Evolutionary conservation across 2,113 vertebrate genomes (phyloP).

Genomic region (Dipodomys spectabilis): DNA sequence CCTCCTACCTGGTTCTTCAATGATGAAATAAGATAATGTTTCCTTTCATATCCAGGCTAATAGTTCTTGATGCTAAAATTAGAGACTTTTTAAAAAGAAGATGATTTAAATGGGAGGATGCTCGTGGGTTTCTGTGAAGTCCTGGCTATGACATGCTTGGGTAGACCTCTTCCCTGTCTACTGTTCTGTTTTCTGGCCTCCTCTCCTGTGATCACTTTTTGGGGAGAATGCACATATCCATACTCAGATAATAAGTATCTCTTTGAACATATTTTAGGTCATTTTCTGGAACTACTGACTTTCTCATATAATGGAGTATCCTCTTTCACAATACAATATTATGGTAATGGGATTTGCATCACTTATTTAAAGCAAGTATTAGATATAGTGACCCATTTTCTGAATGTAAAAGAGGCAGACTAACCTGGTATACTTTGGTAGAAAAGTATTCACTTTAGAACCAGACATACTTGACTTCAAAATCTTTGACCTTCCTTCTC

Average conservation of each 20-base stretch:
- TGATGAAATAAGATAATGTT: neutral
- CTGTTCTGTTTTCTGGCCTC: neutral
- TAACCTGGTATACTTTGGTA: neutral
- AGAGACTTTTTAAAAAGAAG: neutral
- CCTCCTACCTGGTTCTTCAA: neutral
- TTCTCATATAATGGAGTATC: neutral
- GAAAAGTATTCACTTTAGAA: neutral
- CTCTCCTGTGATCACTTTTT: neutral
- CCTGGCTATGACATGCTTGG: neutral
- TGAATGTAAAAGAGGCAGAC: neutral
- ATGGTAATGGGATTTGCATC: neutral
- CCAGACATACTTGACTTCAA: neutral
- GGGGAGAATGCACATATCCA: neutral
- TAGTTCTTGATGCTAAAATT: neutral
- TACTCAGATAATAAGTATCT: neutral
- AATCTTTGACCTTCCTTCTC: neutral
- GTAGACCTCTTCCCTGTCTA: neutral
- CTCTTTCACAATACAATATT: neutral
- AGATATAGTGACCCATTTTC: neutral
- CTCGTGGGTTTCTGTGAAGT: neutral
- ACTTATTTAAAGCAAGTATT: neutral
- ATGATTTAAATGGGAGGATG: too few relatives aligned
- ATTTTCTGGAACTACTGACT: neutral
- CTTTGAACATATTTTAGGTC: neutral
- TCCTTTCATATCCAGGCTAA: neutral